These are phyloP conservation scores for Pinna nobilis DNA, from an alignment of 1,140 invertebrate species.

Conservation along the genomic window DNA sequence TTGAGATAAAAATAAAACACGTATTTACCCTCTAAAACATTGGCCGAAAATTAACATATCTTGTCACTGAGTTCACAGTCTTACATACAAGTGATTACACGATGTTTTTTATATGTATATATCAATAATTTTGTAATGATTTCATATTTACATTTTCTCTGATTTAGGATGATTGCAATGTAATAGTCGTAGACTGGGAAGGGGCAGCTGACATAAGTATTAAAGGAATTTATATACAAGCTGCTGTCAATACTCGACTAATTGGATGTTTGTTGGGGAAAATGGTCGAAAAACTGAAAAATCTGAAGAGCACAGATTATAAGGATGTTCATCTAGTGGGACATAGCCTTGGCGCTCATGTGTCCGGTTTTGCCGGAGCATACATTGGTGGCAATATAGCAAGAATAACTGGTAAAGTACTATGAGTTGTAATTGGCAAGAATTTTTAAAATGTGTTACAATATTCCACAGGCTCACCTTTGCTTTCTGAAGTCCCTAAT, in stretches of 20 bases:
- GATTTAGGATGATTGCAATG: conserved; percentile 79
- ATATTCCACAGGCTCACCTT: too few species aligned
- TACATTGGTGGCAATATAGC: conserved; percentile 87
- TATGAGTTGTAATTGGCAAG: too few species aligned
- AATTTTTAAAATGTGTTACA: too few species aligned
- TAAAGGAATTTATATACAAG: conserved; percentile 95
- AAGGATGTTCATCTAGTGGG: conserved; percentile 85
- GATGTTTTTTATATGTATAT: too few species aligned
- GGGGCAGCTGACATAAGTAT: conserved; percentile 90
- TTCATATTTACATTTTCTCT: too few species aligned
- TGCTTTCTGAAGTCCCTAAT: too few species aligned
- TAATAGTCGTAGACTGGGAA: conserved; percentile 96
- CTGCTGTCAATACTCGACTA: conserved; percentile 92
- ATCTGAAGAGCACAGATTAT: neutral
- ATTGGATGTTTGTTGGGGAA: conserved; percentile 93
- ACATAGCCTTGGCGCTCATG: conserved; percentile 92
- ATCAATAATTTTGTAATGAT: too few species aligned
- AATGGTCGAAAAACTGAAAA: conserved; percentile 75
- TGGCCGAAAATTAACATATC: too few species aligned
- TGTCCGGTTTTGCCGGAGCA: conserved; percentile 91
- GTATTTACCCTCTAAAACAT: too few species aligned
- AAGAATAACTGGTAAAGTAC: conserved; percentile 80
- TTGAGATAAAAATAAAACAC: too few species aligned
- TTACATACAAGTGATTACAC: too few species aligned
- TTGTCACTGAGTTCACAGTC: too few species aligned